These are phyloP conservation scores for Oreochromis niloticus DNA, from an alignment of 2,113 vertebrate species.

Conservation along the genomic window DNA sequence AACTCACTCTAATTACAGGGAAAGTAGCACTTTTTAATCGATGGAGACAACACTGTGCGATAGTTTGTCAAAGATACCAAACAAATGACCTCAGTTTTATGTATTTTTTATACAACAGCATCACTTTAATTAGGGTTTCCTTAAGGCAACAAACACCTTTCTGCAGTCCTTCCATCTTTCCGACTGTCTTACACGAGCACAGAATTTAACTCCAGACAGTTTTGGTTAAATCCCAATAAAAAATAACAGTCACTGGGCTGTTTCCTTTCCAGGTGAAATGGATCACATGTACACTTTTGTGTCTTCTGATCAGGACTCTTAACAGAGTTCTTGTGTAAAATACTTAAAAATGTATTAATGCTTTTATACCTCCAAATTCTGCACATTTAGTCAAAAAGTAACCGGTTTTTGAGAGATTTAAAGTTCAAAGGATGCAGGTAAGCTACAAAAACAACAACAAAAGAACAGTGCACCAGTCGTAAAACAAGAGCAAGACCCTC, in stretches of 20 bases:
- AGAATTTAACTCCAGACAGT: background rate
- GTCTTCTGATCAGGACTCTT: background rate
- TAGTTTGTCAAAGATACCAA: background rate
- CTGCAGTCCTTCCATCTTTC: background rate
- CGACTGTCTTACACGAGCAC: background rate
- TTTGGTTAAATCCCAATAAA: background rate
- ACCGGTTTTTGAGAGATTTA: background rate
- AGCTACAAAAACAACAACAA: background rate
- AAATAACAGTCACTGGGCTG: background rate
- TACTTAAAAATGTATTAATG: background rate
- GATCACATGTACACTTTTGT: background rate
- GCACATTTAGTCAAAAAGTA: background rate
- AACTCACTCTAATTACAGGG: background rate
- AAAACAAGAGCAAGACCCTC: background rate
- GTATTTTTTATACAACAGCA: background rate
- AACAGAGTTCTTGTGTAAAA: background rate
- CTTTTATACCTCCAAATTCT: background rate
- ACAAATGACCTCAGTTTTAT: background rate
- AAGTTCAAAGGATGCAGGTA: background rate
- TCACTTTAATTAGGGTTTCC: background rate
- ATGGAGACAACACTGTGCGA: background rate
- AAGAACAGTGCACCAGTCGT: background rate
- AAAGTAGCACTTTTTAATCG: background rate
- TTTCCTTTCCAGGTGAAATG: background rate
- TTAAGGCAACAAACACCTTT: background rate